Evolutionary conservation across 1,140 invertebrate genomes (phyloP), one percentile per base, ranked within the genome.

Genomic region (Drosophila neocordata): DNA sequence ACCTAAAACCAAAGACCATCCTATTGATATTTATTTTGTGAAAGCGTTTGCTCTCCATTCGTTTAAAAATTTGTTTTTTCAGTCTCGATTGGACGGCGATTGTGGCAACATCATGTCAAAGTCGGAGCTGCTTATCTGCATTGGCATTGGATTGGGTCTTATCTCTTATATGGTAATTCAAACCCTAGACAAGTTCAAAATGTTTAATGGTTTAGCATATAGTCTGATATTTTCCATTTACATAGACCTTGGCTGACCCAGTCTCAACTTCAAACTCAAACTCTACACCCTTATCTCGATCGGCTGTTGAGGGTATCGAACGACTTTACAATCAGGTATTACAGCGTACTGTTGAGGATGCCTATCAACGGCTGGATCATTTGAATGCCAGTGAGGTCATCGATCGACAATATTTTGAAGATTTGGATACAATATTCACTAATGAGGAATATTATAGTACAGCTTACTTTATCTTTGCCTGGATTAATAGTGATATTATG

Each of bases 361-460:
- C 51, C 4, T 65, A 71, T 13, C 62, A 56, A 2, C 34, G 22
- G 1, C 12, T 81, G 11, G 34, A 51, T 0, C 64, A 66, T 1
- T 13, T 74, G 4, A 85, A 77, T 0, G 74, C 68, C 24, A 82
- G 59, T 24, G 63, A 67, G 9, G 44, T 38, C 20, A 82, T 85
- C 38, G 82, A 85, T 20, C 58, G 34, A 15, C 67, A 85, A 35
- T 85, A 76, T n/a, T 85, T 85, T 20, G 58, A 52, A 6, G 64
- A 87, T 5, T 63, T 87, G 12, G 83, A 85, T 48, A 44, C 52
- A 5, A 55, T 37, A 8, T 31, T 37, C 11, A 56, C 48, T 4
- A 69, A 60, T n/a, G 67, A 72, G 22, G 71, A 66, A 15, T 85
- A 87, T 27, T 82, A 82, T n/a, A 72, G 74, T 65, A 75, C 51